phyloP scores from a whole-genome alignment of 2,113 vertebrate species.

The Gopherus flavomarginatus region DNA sequence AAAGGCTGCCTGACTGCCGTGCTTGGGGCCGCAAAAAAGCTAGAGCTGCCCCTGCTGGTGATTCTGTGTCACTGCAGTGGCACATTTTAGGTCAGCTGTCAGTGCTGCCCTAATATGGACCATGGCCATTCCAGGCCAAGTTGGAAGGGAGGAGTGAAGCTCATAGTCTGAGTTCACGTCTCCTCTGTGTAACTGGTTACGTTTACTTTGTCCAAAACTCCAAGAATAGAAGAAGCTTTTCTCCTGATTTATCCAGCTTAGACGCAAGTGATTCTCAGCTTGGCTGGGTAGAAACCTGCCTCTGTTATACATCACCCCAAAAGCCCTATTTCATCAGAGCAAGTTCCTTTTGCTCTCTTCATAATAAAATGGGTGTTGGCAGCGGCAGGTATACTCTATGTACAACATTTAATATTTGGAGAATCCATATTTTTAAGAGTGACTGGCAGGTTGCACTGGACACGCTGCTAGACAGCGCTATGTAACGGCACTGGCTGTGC shows the following conservation, averaged over 20 bases:
- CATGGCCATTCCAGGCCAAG: too few relatives aligned
- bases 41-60: neutral
- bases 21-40: too few relatives aligned
- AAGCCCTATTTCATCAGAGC: neutral
- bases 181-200: neutral
- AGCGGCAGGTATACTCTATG: neutral
- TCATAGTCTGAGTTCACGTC: neutral
- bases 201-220: neutral
- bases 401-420: neutral
- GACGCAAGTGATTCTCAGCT: neutral
- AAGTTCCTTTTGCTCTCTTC: neutral
- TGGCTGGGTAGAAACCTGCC: neutral
- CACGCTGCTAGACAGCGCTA: neutral
- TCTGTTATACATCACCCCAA: neutral
- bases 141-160: neutral
- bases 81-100: neutral
- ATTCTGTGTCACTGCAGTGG: neutral
- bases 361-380: rapidly evolving
- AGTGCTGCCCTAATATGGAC: neutral
- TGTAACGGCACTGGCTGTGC: rapidly evolving
- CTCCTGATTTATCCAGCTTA: neutral
- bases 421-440: neutral
- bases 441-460: neutral
- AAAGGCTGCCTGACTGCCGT: too few relatives aligned
- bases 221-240: neutral